Evolutionary conservation across 1,140 invertebrate genomes (phyloP), one percentile per base, ranked within the genome.

Genomic region (Formica selysi): DNA sequence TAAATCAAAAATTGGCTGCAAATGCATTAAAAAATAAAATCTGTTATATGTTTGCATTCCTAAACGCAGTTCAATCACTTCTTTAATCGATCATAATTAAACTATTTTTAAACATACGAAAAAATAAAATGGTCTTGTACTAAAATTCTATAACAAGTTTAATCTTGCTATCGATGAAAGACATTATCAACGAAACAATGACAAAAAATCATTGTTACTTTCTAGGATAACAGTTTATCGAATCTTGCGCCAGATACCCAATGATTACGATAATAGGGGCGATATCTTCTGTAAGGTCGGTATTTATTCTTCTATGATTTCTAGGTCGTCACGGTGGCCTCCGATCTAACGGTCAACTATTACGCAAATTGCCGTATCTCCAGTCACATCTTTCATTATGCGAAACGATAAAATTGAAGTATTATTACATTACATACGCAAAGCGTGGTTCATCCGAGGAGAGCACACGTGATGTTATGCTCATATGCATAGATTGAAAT

Each of bases 311-410:
- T 76, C 41, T 65, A 32, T 36, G 41, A 44, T 57, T 85, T 76
- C 73, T 85, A 64, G 59, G 81, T 65, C 44, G 61, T 41, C 51
- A 32, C 81, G 22, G 38, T 0, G 44, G 44, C 81, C 81, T 85
- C 81, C 79, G 26, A 76, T 64, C 26, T 76, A 62, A 76, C 57
- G 71, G 57, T 64, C 44, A 78, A 78, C 44, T 67, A 57, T 85
- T 85, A 78, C 61, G 81, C 73, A 85, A 85, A 84, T 64, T 85
- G 71, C 32, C 59, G 26, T 85, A 85, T 78, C 81, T 76, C 44
- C 44, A 85, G 73, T 78, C 22, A 78, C 73, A 85, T 85, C 81
- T 85, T 76, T 74, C 79, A 73, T 83, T 83, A 83, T 67, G 44
- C 81, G 44, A 36, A 76, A 78, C 61, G 71, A 76, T 78, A 61